These are phyloP conservation scores for Vimba vimba DNA, from an alignment of 2,113 vertebrate species.

Conservation along the genomic window DNA sequence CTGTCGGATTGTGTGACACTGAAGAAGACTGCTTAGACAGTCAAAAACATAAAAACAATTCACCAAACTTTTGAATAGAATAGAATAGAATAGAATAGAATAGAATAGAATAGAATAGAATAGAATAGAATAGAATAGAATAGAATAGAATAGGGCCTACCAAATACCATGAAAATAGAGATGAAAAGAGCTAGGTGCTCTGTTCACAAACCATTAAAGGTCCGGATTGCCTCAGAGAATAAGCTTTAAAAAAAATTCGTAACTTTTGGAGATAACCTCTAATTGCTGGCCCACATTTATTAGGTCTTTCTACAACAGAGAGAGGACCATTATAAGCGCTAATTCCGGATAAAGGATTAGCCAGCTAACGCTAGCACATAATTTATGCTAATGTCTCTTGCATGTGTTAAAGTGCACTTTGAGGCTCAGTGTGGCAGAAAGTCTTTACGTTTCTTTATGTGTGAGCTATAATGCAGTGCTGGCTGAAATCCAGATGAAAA, in stretches of 20 bases:
- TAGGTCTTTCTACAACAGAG: constrained; percentile 27
- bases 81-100: no score
- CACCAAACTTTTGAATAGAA: background rate
- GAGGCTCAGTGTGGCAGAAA: constrained; percentile 20
- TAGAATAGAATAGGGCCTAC: background rate
- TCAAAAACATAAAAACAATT: no score
- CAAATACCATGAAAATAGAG: background rate
- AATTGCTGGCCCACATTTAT: constrained; percentile 45
- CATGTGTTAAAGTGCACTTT: constrained; percentile 48
- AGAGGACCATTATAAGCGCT: constrained; percentile 35
- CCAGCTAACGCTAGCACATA: constrained; percentile 28
- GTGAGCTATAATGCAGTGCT: constrained; percentile 49
- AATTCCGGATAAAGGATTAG: constrained; percentile 33
- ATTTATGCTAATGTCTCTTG: constrained; percentile 54
- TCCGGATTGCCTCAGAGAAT: background rate
- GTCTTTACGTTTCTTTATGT: constrained; percentile 33
- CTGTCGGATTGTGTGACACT: no score
- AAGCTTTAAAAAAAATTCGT: constrained; percentile 16
- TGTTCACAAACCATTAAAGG: background rate
- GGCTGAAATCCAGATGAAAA: constrained; percentile 56
- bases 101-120: background rate
- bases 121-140: constrained; percentile 2
- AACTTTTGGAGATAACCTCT: constrained; percentile 33
- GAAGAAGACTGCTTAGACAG: no score
- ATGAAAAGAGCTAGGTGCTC: background rate